Base-by-base conservation (phyloP, 1,140 invertebrate genomes). In the Scaptodrosophila lebanonensis region DNA sequence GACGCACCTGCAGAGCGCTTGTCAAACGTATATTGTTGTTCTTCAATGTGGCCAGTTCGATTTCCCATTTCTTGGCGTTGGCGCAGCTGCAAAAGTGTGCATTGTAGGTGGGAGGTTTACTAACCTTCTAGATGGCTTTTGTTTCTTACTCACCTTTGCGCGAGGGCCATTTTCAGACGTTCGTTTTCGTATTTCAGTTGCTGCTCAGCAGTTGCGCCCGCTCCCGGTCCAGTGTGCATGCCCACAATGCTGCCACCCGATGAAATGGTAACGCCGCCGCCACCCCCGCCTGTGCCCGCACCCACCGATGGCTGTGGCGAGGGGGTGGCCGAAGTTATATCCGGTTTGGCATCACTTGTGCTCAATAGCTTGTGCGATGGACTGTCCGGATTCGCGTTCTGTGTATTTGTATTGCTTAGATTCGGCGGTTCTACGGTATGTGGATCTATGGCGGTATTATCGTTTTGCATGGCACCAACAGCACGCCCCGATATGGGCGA, bases 41-140 rank as follows among this genome's bases (percentile, higher is more conserved):
- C 88, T 98, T 98, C 61, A 99, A 89, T 4, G 97, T 98, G 52
- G 95, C 94, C 62, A 99, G 88, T 89, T 99, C 97, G 39, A 98
- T 92, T 90, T 99, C 97, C 97, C 97, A 99, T 87, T 99, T 98
- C 88, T 98, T 98, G 1, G 96, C 96, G 89, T 98, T 98, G 16
- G 95, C 94, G 44, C 96, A 98, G 88, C 96, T 98, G 85, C 43
- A 88, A 88, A 60, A 33, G n/a, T n/a, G n/a, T n/a, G n/a, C n/a
- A n/a, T n/a, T n/a, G n/a, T n/a, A n/a, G n/a, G n/a, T n/a, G n/a
- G n/a, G n/a, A n/a, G n/a, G n/a, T n/a, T n/a, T n/a, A n/a, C n/a
- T n/a, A n/a, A n/a, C n/a, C n/a, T n/a, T n/a, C n/a, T n/a, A 9
- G 2, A 5, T 4, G 1, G 0, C 1, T 20, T 17, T 1, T 12